Evolutionary conservation across 2,888 invertebrate species (phyloP).

Genomic region (Aelia acuminata): DNA sequence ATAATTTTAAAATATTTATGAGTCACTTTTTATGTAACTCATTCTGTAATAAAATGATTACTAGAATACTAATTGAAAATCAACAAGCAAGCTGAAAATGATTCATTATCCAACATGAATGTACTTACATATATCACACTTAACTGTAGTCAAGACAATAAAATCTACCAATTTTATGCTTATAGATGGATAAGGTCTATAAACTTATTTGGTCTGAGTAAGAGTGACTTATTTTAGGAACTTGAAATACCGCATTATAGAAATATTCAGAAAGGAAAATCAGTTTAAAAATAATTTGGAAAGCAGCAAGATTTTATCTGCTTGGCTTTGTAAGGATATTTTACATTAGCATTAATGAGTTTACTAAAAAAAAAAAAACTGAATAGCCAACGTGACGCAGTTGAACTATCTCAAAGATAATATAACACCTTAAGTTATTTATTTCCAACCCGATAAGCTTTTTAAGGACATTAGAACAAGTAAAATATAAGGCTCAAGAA

Average conservation of each 20-base stretch:
- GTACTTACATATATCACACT: neutral
- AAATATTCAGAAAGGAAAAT: slow-evolving; percentile 13
- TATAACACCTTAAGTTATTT: neutral
- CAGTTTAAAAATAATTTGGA: slow-evolving; percentile 28
- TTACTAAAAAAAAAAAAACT: neutral
- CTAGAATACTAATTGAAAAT: neutral
- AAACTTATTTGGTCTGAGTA: neutral
- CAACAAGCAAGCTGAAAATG: neutral
- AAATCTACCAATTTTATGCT: neutral
- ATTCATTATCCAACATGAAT: neutral
- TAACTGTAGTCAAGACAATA: neutral
- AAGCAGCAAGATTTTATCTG: neutral
- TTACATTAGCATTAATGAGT: slow-evolving; percentile 48
- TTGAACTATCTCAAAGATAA: slow-evolving; percentile 40
- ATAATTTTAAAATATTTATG: too few relatives aligned
- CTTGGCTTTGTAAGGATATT: slow-evolving; percentile 39
- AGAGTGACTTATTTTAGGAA: neutral
- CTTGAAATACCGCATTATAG: neutral
- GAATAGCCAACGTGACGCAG: slow-evolving; percentile 29
- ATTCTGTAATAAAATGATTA: neutral
- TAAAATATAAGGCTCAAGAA: neutral
- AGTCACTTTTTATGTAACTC: neutral
- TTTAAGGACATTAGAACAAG: neutral
- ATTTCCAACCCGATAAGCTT: neutral
- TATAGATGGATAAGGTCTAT: neutral